These are phyloP conservation scores for Tyrophagus putrescentiae DNA, from an alignment of 1,140 invertebrate genomes.

Conservation along the genomic window DNA sequence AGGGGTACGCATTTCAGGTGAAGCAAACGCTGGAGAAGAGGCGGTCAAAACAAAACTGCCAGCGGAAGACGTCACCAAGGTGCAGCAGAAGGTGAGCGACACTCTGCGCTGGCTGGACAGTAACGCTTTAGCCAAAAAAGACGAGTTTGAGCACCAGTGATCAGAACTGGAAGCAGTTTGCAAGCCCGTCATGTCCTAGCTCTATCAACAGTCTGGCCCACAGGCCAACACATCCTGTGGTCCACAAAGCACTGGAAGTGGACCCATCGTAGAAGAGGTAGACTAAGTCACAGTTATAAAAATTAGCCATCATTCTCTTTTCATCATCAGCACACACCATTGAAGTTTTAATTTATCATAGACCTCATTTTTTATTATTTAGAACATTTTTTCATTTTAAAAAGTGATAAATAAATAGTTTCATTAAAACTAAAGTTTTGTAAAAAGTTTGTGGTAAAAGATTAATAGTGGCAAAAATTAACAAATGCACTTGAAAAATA, in stretches of 20 bases:
- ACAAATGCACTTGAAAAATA: too few relatives aligned
- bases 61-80: slow-evolving; percentile 38
- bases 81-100: slow-evolving; percentile 41
- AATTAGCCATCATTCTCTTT: too few relatives aligned
- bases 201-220: too few relatives aligned
- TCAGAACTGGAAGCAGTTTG: slow-evolving; percentile 48
- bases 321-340: too few relatives aligned
- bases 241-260: slow-evolving; percentile 42
- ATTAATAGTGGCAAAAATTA: too few relatives aligned
- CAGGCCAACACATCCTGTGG: slow-evolving; percentile 40
- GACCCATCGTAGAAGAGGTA: slow-evolving; percentile 31
- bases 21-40: slow-evolving; percentile 46
- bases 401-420: too few relatives aligned
- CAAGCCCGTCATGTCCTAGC: slow-evolving; percentile 53
- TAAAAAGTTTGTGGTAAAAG: too few relatives aligned
- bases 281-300: too few relatives aligned
- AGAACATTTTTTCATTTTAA: too few relatives aligned
- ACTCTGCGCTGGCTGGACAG: slow-evolving; percentile 47
- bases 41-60: slow-evolving; percentile 42
- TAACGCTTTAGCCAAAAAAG: slow-evolving; percentile 55
- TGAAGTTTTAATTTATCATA: too few relatives aligned
- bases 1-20: slow-evolving; percentile 54
- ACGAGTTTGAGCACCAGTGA: slow-evolving; percentile 65
- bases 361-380: too few relatives aligned
- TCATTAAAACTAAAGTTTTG: too few relatives aligned